Conservation (phyloP, 2,113 vertebrate genomes). For the Pithys albifrons region DNA sequence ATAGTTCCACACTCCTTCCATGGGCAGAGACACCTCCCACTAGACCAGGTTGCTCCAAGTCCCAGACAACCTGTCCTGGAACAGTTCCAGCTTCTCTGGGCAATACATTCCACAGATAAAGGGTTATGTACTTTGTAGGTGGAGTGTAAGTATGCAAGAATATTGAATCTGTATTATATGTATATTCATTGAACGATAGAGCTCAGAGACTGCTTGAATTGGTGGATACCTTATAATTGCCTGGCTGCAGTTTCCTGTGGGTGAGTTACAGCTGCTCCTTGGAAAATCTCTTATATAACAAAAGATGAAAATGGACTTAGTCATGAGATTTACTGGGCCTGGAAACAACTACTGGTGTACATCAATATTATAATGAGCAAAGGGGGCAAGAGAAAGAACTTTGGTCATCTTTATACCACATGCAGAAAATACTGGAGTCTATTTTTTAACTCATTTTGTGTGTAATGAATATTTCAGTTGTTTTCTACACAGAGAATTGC, state of each 20-base stretch:
- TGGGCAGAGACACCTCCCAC: accelerated
- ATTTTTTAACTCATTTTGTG: not conserved
- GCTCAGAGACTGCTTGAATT: not conserved
- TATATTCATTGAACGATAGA: not conserved
- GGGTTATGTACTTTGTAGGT: not conserved
- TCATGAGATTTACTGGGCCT: not conserved
- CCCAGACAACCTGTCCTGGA: too few species aligned
- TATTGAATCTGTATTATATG: not conserved
- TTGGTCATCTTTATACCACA: not conserved
- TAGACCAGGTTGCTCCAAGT: not conserved
- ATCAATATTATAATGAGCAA: not conserved
- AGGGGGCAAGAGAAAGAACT: not conserved
- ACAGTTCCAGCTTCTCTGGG: accelerated
- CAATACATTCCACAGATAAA: not conserved
- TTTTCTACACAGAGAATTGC: conserved; percentile 52
- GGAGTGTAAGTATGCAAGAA: not conserved
- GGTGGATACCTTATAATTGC: not conserved
- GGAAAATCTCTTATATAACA: not conserved
- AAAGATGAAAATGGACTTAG: not conserved
- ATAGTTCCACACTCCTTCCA: not conserved
- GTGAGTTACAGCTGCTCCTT: not conserved
- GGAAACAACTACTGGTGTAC: not conserved
- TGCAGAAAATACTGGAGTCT: not conserved
- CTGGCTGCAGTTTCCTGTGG: not conserved
- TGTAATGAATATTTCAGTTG: conserved; percentile 55